Evolutionary conservation across 2,888 invertebrate species (phyloP), one percentile per base, ranked within the genome.

Genomic region (Cerastoderma edule): DNA sequence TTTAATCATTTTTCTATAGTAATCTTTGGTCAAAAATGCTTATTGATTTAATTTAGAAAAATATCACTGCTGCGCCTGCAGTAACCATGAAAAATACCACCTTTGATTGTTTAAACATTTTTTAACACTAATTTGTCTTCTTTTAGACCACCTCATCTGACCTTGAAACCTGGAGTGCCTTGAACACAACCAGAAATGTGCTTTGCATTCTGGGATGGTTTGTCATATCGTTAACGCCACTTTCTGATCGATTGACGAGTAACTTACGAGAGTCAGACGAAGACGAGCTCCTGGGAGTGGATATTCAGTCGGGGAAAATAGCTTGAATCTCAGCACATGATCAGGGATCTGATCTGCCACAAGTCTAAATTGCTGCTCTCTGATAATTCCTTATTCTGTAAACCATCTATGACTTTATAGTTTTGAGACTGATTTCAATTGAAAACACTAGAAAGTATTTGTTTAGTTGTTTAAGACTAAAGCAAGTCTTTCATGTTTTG

Each of bases 121-220:
- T n/a, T n/a, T n/a, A n/a, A n/a, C n/a, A n/a, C n/a, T n/a, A n/a
- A n/a, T 60, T 39, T 27, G 16, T 54, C n/a, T 39, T 30, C n/a
- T 72, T 70, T 27, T 75, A 77, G 75, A 67, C 72, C 35, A 75
- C 69, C 8, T 48, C 77, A n/a, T 50, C 50, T 28, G 83, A 84
- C 60, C 33, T 91, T 32, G 64, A 71, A 13, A 69, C 76, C 5
- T 92, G 91, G 90, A 78, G 80, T 33, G 83, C 85, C n/a, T 71
- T 92, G 30, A 91, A 91, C 80, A 85, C 90, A 56, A 86, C 90
- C 1, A 85, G 92, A 13, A 89, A 90, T 35, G 75, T 88, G 54
- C 71, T 88, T 1, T 86, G 88, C 54, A 87, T 91, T 48, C 67
- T 92, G 30, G 90, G 90, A 13, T 92, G 92, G 92, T 76, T 91